A percentile compares a stretch with the other conserved stretches of the same genome.
Conservation (phyloP, 2,113 vertebrate species). For the Coregonus clupeaformis region DNA sequence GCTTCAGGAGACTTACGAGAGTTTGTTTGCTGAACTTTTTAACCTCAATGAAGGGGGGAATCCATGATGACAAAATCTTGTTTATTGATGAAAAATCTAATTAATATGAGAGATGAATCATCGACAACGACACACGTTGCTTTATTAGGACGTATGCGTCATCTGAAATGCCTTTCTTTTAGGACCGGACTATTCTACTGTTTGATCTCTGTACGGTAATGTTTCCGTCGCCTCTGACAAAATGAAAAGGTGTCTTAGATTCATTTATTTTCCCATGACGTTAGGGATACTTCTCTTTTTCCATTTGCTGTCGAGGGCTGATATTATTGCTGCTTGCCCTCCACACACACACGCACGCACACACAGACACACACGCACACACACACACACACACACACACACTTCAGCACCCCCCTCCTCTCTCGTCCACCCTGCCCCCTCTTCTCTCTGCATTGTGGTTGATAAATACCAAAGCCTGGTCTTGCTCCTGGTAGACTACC, state of each 20-base stretch:
- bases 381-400: no score
- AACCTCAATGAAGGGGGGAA: no score
- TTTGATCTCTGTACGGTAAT: conserved; percentile 8
- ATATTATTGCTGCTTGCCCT: conserved; percentile 51
- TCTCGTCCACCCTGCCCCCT: conserved; percentile 38
- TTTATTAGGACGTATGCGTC: no score
- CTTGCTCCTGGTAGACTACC: not conserved
- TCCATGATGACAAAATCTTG: no score
- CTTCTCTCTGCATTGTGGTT: conserved; percentile 25
- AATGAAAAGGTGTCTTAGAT: conserved; percentile 21
- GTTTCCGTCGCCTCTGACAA: conserved; percentile 13
- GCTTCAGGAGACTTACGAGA: no score
- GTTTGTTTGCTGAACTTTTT: no score
- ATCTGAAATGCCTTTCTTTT: not conserved
- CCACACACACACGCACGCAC: no score
- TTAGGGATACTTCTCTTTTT: conserved; percentile 60
- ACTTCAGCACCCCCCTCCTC: not conserved
- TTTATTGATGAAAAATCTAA: no score
- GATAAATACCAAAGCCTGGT: conserved; percentile 68
- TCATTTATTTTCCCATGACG: conserved; percentile 58
- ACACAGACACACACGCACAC: no score
- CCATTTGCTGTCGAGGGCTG: conserved; percentile 67
- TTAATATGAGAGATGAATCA: no score
- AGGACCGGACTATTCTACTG: not conserved
- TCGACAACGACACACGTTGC: no score